Evolutionary conservation across 2,888 invertebrate genomes (phyloP).

Genomic region (Cetonia aurata): DNA sequence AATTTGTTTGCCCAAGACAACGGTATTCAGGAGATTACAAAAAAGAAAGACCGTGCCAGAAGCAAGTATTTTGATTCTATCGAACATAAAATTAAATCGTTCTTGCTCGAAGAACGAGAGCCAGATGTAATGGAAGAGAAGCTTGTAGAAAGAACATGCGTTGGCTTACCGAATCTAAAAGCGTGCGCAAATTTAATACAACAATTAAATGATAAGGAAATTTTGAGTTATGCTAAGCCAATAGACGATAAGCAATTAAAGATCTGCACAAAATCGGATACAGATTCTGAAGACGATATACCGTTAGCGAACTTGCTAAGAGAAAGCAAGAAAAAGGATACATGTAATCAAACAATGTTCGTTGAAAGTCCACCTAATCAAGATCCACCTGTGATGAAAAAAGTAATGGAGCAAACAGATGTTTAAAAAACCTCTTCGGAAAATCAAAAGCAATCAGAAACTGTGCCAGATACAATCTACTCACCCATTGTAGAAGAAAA

Average conservation of each 20-base stretch:
- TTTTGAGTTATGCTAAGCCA: background rate
- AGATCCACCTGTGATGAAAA: background rate
- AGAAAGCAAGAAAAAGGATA: conserved; percentile 13
- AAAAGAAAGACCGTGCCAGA: conserved; percentile 11
- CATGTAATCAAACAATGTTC: background rate
- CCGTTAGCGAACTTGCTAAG: conserved; percentile 50
- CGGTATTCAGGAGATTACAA: conserved; percentile 4
- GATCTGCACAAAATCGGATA: conserved; percentile 20
- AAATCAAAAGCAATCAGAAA: background rate
- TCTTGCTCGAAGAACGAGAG: conserved; percentile 53
- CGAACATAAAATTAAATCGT: conserved; percentile 33
- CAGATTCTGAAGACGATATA: conserved; percentile 57
- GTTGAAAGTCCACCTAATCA: background rate
- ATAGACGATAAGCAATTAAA: background rate
- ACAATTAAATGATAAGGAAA: background rate
- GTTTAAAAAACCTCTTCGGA: background rate
- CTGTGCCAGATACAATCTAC: background rate
- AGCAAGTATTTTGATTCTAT: conserved; percentile 25
- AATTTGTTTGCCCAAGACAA: background rate
- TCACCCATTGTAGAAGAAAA: background rate
- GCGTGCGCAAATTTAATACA: background rate
- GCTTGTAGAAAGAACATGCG: conserved; percentile 41
- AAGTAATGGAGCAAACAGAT: background rate
- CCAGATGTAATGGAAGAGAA: conserved; percentile 56
- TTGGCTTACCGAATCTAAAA: background rate